phyloP scores from a whole-genome alignment of 2,888 invertebrate genomes.

The Alcis repandata region DNA sequence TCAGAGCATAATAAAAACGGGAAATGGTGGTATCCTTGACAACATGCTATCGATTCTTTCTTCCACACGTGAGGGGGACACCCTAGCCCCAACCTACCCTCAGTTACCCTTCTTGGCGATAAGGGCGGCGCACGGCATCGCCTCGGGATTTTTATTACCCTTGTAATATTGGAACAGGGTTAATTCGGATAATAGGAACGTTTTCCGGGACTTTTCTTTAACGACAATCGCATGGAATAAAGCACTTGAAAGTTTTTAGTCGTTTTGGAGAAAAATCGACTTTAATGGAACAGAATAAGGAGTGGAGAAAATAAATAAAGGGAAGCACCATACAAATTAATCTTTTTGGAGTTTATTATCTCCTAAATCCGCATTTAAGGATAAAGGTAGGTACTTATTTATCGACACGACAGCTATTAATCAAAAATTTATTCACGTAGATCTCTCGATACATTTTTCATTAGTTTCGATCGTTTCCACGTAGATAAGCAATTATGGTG shows the following conservation, averaged over 20 bases:
- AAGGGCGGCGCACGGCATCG: constrained; percentile 27
- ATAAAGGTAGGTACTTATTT: constrained; percentile 17
- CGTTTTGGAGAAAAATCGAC: constrained; percentile 2
- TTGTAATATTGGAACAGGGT: constrained; percentile 30
- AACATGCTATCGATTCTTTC: constrained; percentile 49
- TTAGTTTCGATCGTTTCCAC: constrained; percentile 33
- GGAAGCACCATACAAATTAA: neutral
- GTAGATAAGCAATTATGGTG: constrained; percentile 24
- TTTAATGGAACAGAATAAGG: constrained; percentile 6
- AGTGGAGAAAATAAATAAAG: neutral
- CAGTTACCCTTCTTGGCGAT: constrained; percentile 21
- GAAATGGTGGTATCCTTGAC: constrained; percentile 44
- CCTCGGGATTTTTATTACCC: constrained; percentile 27
- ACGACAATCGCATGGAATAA: constrained; percentile 26
- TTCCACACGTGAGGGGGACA: constrained; percentile 40
- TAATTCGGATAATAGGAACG: constrained; percentile 25
- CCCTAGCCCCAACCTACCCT: constrained; percentile 31
- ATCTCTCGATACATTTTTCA: constrained; percentile 26
- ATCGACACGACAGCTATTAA: constrained; percentile 8
- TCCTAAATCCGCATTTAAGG: constrained; percentile 12
- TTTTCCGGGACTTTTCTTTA: constrained; percentile 34
- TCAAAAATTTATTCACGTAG: constrained; percentile 28
- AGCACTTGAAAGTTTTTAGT: constrained; percentile 14
- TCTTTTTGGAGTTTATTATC: constrained; percentile 5
- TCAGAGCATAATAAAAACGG: constrained; percentile 40